Evolutionary conservation across 2,113 vertebrate genomes (phyloP).

Genomic region (Proteles cristata): DNA sequence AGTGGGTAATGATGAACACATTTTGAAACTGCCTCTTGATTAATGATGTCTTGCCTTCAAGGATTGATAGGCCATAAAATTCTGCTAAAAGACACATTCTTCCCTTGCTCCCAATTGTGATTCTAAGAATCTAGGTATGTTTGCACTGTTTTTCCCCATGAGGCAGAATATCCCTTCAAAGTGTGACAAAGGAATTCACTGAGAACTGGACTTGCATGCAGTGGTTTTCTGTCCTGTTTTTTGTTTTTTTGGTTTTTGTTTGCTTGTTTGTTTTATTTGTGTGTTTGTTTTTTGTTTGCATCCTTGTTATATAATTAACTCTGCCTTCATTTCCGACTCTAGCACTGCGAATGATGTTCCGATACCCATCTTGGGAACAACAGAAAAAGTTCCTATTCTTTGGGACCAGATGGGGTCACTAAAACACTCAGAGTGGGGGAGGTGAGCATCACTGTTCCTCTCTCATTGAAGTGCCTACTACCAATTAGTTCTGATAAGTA

Average conservation of each 20-base stretch:
- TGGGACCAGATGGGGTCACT: background rate
- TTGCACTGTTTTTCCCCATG: conserved; percentile 20
- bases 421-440: background rate
- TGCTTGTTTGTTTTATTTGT: no score
- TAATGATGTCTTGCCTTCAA: conserved; percentile 58
- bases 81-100: conserved; percentile 51
- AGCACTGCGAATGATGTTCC: background rate
- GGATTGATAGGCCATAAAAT: conserved; percentile 53
- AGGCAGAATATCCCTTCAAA: conserved; percentile 48
- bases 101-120: conserved; percentile 51
- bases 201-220: conserved; percentile 17
- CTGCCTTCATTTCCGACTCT: background rate
- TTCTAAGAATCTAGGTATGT: conserved; percentile 52
- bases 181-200: background rate
- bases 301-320: background rate
- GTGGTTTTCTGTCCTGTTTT: conserved; percentile 5
- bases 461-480: background rate
- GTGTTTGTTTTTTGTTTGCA: background rate
- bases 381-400: background rate
- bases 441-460: background rate
- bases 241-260: background rate
- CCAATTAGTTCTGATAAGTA: background rate
- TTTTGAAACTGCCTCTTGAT: conserved; percentile 58
- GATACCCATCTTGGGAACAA: background rate
- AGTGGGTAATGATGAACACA: conserved; percentile 49